Base-by-base conservation (phyloP, 2,888 invertebrate species). In the Rhynchonema sp. region DNA sequence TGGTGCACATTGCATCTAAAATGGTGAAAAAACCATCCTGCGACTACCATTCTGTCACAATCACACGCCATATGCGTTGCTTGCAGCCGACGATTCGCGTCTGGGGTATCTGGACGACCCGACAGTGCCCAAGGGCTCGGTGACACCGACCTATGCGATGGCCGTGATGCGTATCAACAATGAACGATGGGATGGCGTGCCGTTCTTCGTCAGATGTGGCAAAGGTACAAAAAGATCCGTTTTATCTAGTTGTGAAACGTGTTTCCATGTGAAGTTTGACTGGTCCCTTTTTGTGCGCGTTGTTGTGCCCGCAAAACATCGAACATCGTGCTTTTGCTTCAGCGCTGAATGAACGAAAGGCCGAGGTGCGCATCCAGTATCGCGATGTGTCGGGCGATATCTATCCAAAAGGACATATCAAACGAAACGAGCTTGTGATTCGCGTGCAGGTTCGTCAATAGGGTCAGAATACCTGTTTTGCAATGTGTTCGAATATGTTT, bases 121-220 rank as follows among this genome's bases (percentile, higher is more conserved):
- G 1, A 92, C 91, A 1, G 96, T 99, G 1, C 89, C 91, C 1
- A 78, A 81, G 54, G 77, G 73, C 60, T 98, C 96, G 1, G 81
- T 81, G 0, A 96, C 96, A 1, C 90, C 96, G 28, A 99, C 98
- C 0, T 99, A 85, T 79, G 94, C 94, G 1, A 76, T 87, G 67
- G 87, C 87, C 56, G 85, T 84, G 26, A 76, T 91, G 54, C 82
- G 81, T 71, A 92, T 98, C 61, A 86, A 88, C 67, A 99, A 94
- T 75, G 92, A 96, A 70, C 82, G 96, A 65, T 99, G 98, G 98
- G 90, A 96, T 74, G 94, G 91, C 25, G 92, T 98, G 1, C 98
- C 98, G 0, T 98, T 99, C 73, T 86, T 99, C 65, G 78, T 98
- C 13, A 83, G 88, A 59, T 96, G 94, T 78, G 98, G 96, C 61